Evolutionary conservation across 1,140 invertebrate genomes (phyloP).

Genomic region (Euwallacea similis): DNA sequence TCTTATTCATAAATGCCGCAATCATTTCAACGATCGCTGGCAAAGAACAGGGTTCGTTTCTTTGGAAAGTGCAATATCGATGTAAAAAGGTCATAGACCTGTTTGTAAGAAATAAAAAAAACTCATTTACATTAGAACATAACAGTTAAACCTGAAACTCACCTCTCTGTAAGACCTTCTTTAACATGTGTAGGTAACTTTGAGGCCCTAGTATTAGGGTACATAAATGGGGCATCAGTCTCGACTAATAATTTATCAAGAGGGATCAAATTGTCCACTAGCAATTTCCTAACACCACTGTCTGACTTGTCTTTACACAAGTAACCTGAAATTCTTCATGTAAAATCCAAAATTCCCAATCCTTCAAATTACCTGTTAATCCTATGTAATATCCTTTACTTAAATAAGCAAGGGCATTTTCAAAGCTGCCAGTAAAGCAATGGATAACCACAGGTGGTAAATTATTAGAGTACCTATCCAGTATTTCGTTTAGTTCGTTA

Average conservation of each 20-base stretch:
- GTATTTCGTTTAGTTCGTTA: slow-evolving; percentile 70
- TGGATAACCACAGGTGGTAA: slow-evolving; percentile 85
- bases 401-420: slow-evolving; percentile 84
- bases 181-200: slow-evolving; percentile 87
- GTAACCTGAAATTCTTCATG: slow-evolving; percentile 64
- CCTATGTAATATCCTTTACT: slow-evolving; percentile 86
- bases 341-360: neutral
- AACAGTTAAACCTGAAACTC: slow-evolving; percentile 22
- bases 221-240: slow-evolving; percentile 95
- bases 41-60: slow-evolving; percentile 93
- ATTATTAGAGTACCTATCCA: slow-evolving; percentile 60
- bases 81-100: slow-evolving; percentile 66
- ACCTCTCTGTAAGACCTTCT: slow-evolving; percentile 83
- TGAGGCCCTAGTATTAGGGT: slow-evolving; percentile 90
- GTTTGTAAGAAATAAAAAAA: slow-evolving; percentile 38
- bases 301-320: slow-evolving; percentile 94
- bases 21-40: slow-evolving; percentile 93
- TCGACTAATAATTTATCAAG: slow-evolving; percentile 85
- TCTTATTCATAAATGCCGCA: slow-evolving; percentile 83
- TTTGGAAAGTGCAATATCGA: slow-evolving; percentile 90
- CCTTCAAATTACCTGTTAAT: slow-evolving; percentile 66
- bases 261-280: slow-evolving; percentile 79
- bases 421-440: slow-evolving; percentile 88
- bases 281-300: slow-evolving; percentile 79
- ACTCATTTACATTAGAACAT: slow-evolving; percentile 4